Evolutionary conservation across 2,888 invertebrate species (phyloP).

Genomic region (Heliconius erato): DNA sequence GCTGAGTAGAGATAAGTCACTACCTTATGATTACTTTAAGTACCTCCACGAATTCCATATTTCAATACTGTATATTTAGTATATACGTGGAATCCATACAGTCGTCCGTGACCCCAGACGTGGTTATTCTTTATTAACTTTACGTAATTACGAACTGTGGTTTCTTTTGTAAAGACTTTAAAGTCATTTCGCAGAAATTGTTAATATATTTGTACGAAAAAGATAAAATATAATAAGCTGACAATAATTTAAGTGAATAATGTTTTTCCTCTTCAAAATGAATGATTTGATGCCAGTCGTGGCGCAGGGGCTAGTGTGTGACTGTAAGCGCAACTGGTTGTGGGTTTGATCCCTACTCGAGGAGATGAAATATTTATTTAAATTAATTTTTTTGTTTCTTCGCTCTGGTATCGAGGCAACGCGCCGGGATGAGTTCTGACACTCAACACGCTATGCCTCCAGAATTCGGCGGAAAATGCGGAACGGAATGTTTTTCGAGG

Average conservation of each 20-base stretch:
- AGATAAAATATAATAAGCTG: constrained; percentile 22
- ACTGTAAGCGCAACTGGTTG: too few relatives aligned
- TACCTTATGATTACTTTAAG: constrained; percentile 8
- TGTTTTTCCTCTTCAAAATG: constrained; percentile 9
- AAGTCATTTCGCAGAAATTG: constrained; percentile 45
- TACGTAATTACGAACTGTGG: constrained; percentile 52
- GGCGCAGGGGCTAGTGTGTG: too few relatives aligned
- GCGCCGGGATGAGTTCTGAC: too few relatives aligned
- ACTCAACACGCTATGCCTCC: too few relatives aligned
- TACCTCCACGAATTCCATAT: constrained; percentile 16
- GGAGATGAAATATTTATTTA: too few relatives aligned
- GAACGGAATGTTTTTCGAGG: too few relatives aligned
- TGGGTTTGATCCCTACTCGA: too few relatives aligned
- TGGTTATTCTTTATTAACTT: constrained; percentile 54
- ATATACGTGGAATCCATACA: constrained; percentile 49
- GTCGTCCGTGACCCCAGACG: constrained; percentile 51
- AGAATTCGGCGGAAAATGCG: too few relatives aligned
- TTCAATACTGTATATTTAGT: constrained; percentile 35
- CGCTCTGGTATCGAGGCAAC: too few relatives aligned
- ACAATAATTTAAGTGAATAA: constrained; percentile 10
- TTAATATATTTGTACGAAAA: constrained; percentile 17
- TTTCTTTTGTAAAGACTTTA: constrained; percentile 46
- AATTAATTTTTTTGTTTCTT: too few relatives aligned
- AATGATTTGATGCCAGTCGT: neutral
- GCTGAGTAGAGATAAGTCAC: neutral